A percentile compares a stretch with the other conserved stretches of the same genome.
phyloP scores from a whole-genome alignment of 2,888 invertebrate genomes.

The Acanthosepion esculentum region DNA sequence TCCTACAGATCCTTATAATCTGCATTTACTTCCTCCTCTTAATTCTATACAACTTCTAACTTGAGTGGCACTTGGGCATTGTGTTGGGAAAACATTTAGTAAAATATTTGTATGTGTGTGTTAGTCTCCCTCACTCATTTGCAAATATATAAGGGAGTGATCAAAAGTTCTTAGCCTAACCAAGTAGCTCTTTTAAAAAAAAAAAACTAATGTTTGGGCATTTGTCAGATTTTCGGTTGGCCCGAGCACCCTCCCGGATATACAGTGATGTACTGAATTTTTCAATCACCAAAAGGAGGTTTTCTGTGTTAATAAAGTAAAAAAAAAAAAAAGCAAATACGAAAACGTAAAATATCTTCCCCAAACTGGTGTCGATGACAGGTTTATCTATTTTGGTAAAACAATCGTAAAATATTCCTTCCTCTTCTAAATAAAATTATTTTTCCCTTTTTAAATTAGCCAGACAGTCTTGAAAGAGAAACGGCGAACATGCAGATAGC shows the following conservation, averaged over 20 bases:
- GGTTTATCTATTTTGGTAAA: conserved; percentile 6
- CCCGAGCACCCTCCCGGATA: neutral
- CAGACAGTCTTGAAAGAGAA: neutral
- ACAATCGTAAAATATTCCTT: neutral
- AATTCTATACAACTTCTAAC: too few species aligned
- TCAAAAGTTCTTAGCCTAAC: too few species aligned
- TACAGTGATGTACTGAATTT: neutral
- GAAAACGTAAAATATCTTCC: too few species aligned
- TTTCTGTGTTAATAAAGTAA: neutral
- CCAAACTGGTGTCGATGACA: neutral
- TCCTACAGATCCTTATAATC: too few species aligned
- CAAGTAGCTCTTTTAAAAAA: too few species aligned
- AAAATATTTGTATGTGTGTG: neutral
- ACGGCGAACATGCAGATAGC: neutral
- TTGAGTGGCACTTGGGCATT: too few species aligned
- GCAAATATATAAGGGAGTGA: neutral
- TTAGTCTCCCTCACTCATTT: neutral
- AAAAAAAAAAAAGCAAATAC: neutral
- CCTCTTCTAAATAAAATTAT: neutral
- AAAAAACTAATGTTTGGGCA: too few species aligned
- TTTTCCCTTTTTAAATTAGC: neutral
- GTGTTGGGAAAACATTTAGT: too few species aligned
- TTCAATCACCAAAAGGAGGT: neutral
- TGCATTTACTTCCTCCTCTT: too few species aligned
- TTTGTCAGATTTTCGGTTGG: too few species aligned